A percentile compares a stretch with the other conserved stretches of the same genome.
Evolutionary conservation across 2,888 invertebrate genomes (phyloP).

Genomic region (Ctenicera cuprea): DNA sequence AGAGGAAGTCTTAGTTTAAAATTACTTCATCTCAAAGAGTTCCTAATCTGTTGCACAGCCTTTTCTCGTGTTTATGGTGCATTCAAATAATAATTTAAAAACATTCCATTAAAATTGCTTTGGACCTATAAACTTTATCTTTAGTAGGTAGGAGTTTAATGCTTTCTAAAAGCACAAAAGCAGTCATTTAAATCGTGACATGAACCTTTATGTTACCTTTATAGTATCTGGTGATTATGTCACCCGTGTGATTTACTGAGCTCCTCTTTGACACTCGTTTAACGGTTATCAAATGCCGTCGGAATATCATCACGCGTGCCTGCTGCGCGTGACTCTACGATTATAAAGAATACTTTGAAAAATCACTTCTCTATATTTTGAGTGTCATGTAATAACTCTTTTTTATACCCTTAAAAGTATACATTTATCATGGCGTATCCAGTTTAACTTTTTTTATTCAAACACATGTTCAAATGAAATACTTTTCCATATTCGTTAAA

Average conservation of each 20-base stretch:
- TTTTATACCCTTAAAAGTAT: constrained; percentile 52
- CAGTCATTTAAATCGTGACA: constrained; percentile 58
- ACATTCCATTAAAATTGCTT: constrained; percentile 14
- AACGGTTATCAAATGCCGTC: constrained; percentile 60
- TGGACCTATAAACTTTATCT: constrained; percentile 40
- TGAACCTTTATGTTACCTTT: constrained; percentile 59
- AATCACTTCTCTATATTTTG: constrained; percentile 55
- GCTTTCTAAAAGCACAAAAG: constrained; percentile 50
- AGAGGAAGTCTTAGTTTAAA: too few relatives aligned
- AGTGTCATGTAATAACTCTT: constrained; percentile 58
- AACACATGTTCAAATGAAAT: constrained; percentile 44
- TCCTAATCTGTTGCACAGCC: neutral
- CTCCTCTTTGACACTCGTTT: constrained; percentile 60
- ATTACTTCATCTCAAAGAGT: neutral
- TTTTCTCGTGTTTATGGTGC: neutral
- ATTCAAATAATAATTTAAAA: neutral
- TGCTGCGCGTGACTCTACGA: constrained; percentile 60
- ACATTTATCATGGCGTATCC: constrained; percentile 48
- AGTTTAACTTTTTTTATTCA: constrained; percentile 42
- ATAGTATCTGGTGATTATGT: constrained; percentile 57
- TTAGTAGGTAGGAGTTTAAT: constrained; percentile 50
- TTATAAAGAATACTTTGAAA: constrained; percentile 56
- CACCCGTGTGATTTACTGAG: constrained; percentile 58
- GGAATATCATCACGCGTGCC: constrained; percentile 58
- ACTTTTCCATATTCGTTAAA: constrained; percentile 35